Base-by-base conservation (phyloP, 1,140 invertebrate species). In the Listronotus bonariensis region DNA sequence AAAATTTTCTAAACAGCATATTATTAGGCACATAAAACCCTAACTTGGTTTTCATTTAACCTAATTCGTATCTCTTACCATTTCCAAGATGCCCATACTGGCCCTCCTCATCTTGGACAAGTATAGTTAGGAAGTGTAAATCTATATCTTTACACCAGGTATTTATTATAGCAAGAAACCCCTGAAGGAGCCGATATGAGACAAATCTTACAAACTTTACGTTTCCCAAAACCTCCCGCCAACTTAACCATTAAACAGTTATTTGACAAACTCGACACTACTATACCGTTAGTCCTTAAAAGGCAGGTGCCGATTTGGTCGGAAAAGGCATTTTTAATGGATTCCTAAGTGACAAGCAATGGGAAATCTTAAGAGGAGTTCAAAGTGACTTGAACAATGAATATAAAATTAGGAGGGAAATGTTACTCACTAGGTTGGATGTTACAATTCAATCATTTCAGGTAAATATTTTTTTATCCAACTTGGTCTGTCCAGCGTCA, bases 381-480 rank as follows among this genome's bases (percentile, higher is more conserved):
- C 89, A 93, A 71, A 79, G 84, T 7, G 86, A 92, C 65, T 82
- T 97, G 72, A 82, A 86, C 38, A 82, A 87, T 7, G 96, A 98
- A 74, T 98, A 96, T 76, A 84, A 85, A 73, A 82, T 92, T 41
- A 80, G 95, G 61, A 81, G 93, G 58, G 89, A 96, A 76, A 93
- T 95, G 85, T 85, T 98, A 67, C 79, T 97, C 1, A 95, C 93
- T 64, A 83, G 96, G 52, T 79, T 97, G 42, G 95, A 98, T 81
- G 95, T 96, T 40, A 98, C 96, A 4, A 87, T 98, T 72, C 92
- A 95, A 79, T 97, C 94, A 18, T 98, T 97, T 80, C 84, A 90
- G 81, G 74, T 75, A 66, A 63, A 38, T 67, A 18, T 52, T 18
- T n/a, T n/a, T n/a, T 36, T 53, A 55, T 46, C 52, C 4, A 52